Evolutionary conservation across 2,888 invertebrate species (phyloP).

Genomic region (Brachynemurus nebulosus): DNA sequence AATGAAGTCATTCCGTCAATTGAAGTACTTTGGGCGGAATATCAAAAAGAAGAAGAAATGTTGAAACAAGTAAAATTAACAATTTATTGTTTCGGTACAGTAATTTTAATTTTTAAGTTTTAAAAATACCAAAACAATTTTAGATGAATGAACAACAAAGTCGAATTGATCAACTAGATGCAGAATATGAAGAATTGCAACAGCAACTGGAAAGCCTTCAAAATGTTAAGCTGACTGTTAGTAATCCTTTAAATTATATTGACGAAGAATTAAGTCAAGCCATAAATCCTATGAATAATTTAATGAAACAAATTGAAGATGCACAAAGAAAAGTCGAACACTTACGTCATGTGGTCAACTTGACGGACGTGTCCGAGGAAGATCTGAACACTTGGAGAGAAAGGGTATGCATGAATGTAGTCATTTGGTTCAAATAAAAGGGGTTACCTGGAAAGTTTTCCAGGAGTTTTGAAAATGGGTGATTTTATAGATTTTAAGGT

Average conservation of each 20-base stretch:
- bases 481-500: no score
- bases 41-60: slow-evolving; percentile 2
- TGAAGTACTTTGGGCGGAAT: slow-evolving; percentile 23
- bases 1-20: slow-evolving; percentile 44
- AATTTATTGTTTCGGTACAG: not conserved
- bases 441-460: no score
- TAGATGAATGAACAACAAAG: slow-evolving; percentile 36
- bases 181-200: slow-evolving; percentile 43
- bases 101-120: not conserved
- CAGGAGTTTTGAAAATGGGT: no score
- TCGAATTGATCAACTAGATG: slow-evolving; percentile 28
- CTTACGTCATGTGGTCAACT: slow-evolving; percentile 50
- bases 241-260: slow-evolving; percentile 53
- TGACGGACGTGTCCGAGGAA: slow-evolving; percentile 34
- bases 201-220: slow-evolving; percentile 47
- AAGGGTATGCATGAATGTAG: not conserved
- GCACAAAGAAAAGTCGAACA: slow-evolving; percentile 53
- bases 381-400: slow-evolving; percentile 14
- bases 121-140: slow-evolving; percentile 11
- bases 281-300: slow-evolving; percentile 45
- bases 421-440: no score
- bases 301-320: slow-evolving; percentile 55
- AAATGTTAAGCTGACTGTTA: slow-evolving; percentile 31
- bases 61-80: not conserved
- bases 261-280: slow-evolving; percentile 50